Conservation (phyloP, 1,140 invertebrate species). For the Nasonia vitripennis region DNA sequence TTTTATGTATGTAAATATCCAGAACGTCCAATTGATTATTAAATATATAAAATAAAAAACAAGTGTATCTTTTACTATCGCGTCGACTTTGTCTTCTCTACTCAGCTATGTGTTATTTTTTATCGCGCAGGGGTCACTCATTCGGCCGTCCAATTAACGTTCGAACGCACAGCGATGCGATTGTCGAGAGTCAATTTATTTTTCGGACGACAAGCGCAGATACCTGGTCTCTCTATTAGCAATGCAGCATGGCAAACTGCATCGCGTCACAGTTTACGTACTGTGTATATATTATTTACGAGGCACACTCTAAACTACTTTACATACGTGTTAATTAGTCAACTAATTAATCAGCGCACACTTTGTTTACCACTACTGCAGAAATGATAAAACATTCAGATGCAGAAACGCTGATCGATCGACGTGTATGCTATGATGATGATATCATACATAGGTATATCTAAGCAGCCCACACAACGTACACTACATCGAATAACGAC, state of each 20-base stretch:
- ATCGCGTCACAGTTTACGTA: no score
- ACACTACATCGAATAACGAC: background rate
- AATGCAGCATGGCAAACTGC: no score
- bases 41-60: slow-evolving; percentile 42
- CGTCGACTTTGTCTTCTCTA: slow-evolving; percentile 21
- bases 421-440: background rate
- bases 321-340: background rate
- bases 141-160: background rate
- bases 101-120: background rate
- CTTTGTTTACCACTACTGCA: background rate
- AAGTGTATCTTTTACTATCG: slow-evolving; percentile 46
- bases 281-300: no score
- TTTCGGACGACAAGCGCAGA: background rate
- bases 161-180: background rate
- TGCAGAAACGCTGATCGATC: background rate
- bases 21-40: slow-evolving; percentile 49
- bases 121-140: background rate
- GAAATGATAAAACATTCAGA: background rate
- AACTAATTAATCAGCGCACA: background rate
- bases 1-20: slow-evolving; percentile 49
- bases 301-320: no score
- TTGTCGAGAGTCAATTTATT: background rate
- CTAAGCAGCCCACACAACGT: background rate
- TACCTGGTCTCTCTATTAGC: no score
- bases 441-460: background rate